These are phyloP conservation scores for Scalopus aquaticus DNA, from an alignment of 2,113 vertebrate genomes.

Conservation along the genomic window DNA sequence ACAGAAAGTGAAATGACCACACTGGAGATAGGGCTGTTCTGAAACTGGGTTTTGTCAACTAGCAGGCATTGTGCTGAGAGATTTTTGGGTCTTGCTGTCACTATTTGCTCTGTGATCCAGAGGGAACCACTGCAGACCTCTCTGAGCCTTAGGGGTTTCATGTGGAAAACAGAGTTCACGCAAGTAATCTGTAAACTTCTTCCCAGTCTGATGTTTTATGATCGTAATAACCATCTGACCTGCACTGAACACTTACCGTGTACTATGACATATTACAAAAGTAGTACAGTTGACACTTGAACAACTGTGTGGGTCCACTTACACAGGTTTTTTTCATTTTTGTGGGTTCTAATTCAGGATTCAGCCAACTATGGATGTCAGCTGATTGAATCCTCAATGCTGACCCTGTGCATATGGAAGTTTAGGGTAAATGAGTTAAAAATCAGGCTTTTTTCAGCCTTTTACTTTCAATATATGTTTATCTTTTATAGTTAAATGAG, in stretches of 20 bases:
- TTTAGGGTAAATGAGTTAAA: too few species aligned
- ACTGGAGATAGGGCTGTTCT: background rate
- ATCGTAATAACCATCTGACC: background rate
- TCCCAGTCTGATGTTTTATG: background rate
- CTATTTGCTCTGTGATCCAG: background rate
- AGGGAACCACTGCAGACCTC: background rate
- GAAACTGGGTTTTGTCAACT: background rate
- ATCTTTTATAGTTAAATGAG: too few species aligned
- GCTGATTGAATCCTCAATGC: too few species aligned
- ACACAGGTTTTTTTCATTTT: too few species aligned
- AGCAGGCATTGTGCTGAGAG: background rate
- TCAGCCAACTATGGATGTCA: too few species aligned
- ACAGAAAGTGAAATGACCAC: background rate
- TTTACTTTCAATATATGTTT: too few species aligned
- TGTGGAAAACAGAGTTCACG: background rate
- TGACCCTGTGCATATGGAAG: too few species aligned
- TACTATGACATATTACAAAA: background rate
- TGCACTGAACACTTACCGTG: background rate
- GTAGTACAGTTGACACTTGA: too few species aligned
- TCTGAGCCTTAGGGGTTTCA: background rate
- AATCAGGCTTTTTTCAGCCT: too few species aligned
- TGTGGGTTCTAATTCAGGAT: too few species aligned
- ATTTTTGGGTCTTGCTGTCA: background rate
- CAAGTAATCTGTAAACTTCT: background rate
- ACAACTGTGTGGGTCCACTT: too few species aligned